Conservation (phyloP, 1,140 invertebrate genomes). For the Tetranychus cinnabarinus region DNA sequence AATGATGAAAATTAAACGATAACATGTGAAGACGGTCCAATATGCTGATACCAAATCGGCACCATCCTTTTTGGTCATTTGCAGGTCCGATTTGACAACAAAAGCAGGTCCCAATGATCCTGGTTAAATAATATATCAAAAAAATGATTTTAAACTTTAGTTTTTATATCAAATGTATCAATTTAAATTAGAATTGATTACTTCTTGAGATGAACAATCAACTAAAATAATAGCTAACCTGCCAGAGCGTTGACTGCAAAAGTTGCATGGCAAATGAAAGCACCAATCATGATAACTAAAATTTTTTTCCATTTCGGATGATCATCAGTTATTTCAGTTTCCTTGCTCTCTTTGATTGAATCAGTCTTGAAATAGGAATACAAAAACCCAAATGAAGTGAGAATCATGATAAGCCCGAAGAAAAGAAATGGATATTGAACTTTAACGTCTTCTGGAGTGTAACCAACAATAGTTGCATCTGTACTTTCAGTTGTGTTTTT, state of each 20-base stretch:
- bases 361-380: neutral
- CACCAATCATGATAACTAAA: neutral
- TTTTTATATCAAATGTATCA: neutral
- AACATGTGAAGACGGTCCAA: neutral
- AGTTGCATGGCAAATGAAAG: neutral
- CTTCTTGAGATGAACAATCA: neutral
- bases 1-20: neutral
- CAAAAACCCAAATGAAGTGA: neutral
- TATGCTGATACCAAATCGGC: neutral
- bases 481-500: neutral
- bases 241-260: neutral
- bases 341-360: neutral
- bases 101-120: neutral
- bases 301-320: neutral
- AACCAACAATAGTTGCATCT: neutral
- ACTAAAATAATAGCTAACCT: too few species aligned
- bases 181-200: neutral
- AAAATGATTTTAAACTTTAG: neutral
- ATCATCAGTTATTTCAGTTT: neutral
- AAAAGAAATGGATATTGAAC: neutral
- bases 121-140: neutral
- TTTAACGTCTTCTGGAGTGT: neutral
- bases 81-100: neutral
- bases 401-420: neutral
- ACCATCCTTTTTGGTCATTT: neutral